Conservation (phyloP, 2,113 vertebrate genomes). For the Semicossyphus pulcher region DNA sequence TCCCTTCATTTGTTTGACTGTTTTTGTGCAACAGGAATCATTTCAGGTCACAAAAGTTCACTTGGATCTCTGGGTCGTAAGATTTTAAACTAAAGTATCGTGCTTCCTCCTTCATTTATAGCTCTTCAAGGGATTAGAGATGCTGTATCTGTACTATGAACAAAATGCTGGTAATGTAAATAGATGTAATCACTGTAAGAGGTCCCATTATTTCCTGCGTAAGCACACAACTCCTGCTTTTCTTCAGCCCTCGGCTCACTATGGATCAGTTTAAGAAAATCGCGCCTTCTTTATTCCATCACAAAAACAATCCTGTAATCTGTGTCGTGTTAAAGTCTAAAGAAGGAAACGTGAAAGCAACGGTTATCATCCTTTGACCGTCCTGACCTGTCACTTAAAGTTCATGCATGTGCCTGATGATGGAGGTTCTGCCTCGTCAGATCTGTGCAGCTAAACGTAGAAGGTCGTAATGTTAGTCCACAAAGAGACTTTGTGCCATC, state of each 20-base stretch:
- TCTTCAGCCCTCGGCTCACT: too few species aligned
- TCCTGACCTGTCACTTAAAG: not conserved
- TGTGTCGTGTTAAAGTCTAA: too few species aligned
- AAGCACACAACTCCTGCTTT: not conserved
- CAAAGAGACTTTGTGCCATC: slow-evolving; percentile 19
- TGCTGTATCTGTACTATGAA: slow-evolving; percentile 10
- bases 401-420: slow-evolving; percentile 32
- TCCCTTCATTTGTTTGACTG: not conserved
- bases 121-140: not conserved
- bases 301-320: too few species aligned
- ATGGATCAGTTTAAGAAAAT: too few species aligned
- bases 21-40: not conserved
- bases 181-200: slow-evolving; percentile 8
- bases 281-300: too few species aligned
- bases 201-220: not conserved
- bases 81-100: not conserved
- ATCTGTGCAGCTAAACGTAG: not conserved
- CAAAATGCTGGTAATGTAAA: slow-evolving; percentile 37
- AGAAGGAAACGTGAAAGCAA: not conserved
- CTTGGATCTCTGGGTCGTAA: not conserved
- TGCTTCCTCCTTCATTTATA: slow-evolving; percentile 6
- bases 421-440: slow-evolving; percentile 6
- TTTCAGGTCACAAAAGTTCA: not conserved
- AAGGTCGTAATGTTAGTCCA: not conserved
- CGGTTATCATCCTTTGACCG: not conserved